phyloP scores from a whole-genome alignment of 1,140 invertebrate genomes.

The Drosophila malerkotliana region DNA sequence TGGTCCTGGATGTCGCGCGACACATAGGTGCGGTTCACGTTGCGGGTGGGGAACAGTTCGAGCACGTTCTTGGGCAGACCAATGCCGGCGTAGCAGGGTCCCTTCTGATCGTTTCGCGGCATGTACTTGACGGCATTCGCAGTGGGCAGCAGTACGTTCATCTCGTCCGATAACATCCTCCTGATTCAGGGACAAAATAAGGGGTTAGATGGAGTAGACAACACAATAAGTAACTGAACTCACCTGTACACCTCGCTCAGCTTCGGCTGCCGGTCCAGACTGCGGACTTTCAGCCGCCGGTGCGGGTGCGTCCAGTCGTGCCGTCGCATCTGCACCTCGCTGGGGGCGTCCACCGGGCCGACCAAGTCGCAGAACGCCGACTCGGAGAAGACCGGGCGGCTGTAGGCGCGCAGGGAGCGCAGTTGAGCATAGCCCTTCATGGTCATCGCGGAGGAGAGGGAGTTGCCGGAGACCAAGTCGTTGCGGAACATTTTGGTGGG shows the following conservation, averaged over 20 bases:
- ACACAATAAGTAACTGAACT: slow-evolving; percentile 14
- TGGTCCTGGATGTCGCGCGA: slow-evolving; percentile 80
- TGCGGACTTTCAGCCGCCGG: slow-evolving; percentile 69
- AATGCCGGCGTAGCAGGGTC: slow-evolving; percentile 86
- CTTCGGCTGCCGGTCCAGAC: slow-evolving; percentile 69
- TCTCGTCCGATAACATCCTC: slow-evolving; percentile 60
- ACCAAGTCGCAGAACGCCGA: slow-evolving; percentile 70
- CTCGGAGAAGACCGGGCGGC: slow-evolving; percentile 85
- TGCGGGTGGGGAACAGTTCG: slow-evolving; percentile 88
- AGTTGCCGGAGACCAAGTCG: slow-evolving; percentile 54
- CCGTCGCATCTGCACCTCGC: slow-evolving; percentile 58
- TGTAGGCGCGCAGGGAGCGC: slow-evolving; percentile 88
- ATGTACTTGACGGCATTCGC: slow-evolving; percentile 72
- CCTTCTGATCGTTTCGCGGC: slow-evolving; percentile 66
- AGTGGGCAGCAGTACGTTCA: slow-evolving; percentile 67
- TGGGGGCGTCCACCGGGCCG: slow-evolving; percentile 60
- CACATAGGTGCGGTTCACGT: slow-evolving; percentile 75
- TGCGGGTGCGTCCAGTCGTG: slow-evolving; percentile 67
- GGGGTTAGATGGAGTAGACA: background rate
- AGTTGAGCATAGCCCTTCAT: slow-evolving; percentile 92
- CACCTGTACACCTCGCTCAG: slow-evolving; percentile 64
- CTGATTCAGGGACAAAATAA: slow-evolving; percentile 20
- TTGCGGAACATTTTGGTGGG: slow-evolving; percentile 67
- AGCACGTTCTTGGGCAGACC: slow-evolving; percentile 89
- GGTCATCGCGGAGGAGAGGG: slow-evolving; percentile 85